A percentile compares a stretch with the other conserved stretches of the same genome.
Evolutionary conservation across 2,888 invertebrate species (phyloP).

Genomic region (Drosophila neoperkinsi): DNA sequence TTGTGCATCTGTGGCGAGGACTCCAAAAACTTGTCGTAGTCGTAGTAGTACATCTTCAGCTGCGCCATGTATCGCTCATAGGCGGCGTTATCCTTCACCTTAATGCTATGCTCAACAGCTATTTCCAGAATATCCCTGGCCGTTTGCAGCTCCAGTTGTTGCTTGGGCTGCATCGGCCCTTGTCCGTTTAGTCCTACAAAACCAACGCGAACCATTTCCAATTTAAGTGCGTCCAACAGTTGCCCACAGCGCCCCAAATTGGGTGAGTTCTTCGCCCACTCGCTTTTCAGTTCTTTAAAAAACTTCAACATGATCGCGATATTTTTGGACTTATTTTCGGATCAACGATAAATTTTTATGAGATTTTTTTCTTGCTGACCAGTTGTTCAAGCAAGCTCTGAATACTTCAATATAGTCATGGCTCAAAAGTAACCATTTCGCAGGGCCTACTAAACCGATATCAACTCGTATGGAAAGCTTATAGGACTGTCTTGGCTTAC

Average conservation of each 20-base stretch:
- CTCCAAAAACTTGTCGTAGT: conserved; percentile 55
- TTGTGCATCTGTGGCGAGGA: conserved; percentile 65
- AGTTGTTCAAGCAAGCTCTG: too few species aligned
- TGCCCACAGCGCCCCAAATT: conserved; percentile 51
- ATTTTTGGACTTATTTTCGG: background rate
- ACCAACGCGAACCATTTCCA: conserved; percentile 56
- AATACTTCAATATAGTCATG: background rate
- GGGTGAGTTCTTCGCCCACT: conserved; percentile 62
- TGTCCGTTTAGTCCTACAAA: conserved; percentile 15
- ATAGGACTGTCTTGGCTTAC: background rate
- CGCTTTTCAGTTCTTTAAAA: conserved; percentile 59
- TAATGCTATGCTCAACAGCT: conserved; percentile 71
- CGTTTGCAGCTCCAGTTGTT: conserved; percentile 37
- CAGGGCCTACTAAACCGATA: conserved; percentile 2
- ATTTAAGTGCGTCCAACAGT: conserved; percentile 57
- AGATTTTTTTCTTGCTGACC: background rate
- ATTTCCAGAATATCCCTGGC: conserved; percentile 68
- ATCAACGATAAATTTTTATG: conserved; percentile 13
- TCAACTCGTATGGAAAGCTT: background rate
- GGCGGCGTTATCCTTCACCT: conserved; percentile 61
- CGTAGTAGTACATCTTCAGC: conserved; percentile 68
- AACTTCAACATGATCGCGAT: conserved; percentile 40
- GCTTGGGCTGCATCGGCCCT: background rate
- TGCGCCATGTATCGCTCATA: conserved; percentile 71
- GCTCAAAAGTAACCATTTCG: background rate